Evolutionary conservation across 2,888 invertebrate species (phyloP).

Genomic region (Lamproptera curius): DNA sequence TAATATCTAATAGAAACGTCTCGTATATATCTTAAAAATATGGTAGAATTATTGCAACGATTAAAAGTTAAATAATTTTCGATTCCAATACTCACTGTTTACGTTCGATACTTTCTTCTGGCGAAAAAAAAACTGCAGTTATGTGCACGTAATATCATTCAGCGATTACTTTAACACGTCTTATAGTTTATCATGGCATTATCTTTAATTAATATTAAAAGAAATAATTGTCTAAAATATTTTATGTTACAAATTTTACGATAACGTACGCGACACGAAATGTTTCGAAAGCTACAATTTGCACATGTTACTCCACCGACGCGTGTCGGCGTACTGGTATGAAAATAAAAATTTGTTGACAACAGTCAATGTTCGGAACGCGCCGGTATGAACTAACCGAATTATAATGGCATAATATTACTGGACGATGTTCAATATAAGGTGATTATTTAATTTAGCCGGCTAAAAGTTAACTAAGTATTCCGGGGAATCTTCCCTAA

Average conservation of each 20-base stretch:
- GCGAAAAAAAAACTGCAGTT: background rate
- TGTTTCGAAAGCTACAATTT: conserved; percentile 28
- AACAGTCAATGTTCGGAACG: conserved; percentile 48
- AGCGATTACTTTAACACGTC: conserved; percentile 2
- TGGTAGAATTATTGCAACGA: background rate
- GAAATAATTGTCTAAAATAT: background rate
- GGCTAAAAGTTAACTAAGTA: conserved; percentile 56
- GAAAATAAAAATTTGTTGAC: conserved; percentile 19
- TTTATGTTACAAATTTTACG: conserved; percentile 3
- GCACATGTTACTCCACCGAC: conserved; percentile 31
- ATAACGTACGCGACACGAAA: conserved; percentile 26
- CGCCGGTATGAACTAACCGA: conserved; percentile 64
- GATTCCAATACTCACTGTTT: conserved; percentile 15
- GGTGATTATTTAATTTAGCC: conserved; percentile 39
- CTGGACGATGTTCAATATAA: conserved; percentile 33
- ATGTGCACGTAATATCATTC: conserved; percentile 3
- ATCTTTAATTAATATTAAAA: background rate
- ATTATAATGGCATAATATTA: conserved; percentile 51
- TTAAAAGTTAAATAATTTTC: background rate
- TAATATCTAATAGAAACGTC: conserved; percentile 1
- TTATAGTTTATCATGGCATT: conserved; percentile 10
- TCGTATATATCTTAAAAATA: conserved; percentile 1
- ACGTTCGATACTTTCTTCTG: conserved; percentile 13
- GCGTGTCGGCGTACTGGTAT: conserved; percentile 46
- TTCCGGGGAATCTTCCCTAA: conserved; percentile 43